Percentiles rank a stretch among this genome's conserved stretches.
These are phyloP conservation scores for Macropis europaea DNA, from an alignment of 2,888 invertebrate genomes.

Conservation along the genomic window DNA sequence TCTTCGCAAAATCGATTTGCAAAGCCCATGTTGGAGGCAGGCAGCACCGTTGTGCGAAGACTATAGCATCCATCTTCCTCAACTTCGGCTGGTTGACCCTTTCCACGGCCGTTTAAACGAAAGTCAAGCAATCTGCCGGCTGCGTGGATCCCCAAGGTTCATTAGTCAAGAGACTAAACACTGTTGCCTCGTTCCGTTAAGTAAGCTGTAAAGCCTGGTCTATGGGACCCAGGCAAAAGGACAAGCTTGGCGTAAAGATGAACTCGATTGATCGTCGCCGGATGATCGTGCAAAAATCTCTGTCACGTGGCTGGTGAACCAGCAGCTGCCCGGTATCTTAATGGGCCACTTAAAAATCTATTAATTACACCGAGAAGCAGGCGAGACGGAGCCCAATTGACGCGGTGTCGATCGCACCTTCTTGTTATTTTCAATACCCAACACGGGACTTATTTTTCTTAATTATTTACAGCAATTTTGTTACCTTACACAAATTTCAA, in stretches of 20 bases:
- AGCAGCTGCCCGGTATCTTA: conserved; percentile 56
- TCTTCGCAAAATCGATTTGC: not conserved
- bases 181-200: conserved; percentile 60
- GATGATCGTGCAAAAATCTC: conserved; percentile 71
- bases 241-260: conserved; percentile 43
- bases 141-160: conserved; percentile 65
- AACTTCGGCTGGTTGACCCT: conserved; percentile 61
- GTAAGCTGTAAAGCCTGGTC: conserved; percentile 67
- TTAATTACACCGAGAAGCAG: conserved; percentile 69
- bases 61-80: conserved; percentile 62
- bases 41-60: conserved; percentile 14
- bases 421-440: too few species aligned
- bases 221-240: conserved; percentile 48
- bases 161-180: conserved; percentile 76
- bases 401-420: too few species aligned
- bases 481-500: too few species aligned
- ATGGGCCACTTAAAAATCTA: conserved; percentile 78
- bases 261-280: conserved; percentile 59
- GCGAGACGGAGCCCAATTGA: not conserved
- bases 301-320: conserved; percentile 45
- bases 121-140: conserved; percentile 58
- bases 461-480: too few species aligned
- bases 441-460: too few species aligned
- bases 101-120: conserved; percentile 62
- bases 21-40: conserved; percentile 5